Percentiles rank a stretch among this genome's conserved stretches.
These are phyloP conservation scores for Larimichthys polyactis DNA, from an alignment of 2,113 vertebrate species.

Conservation along the genomic window DNA sequence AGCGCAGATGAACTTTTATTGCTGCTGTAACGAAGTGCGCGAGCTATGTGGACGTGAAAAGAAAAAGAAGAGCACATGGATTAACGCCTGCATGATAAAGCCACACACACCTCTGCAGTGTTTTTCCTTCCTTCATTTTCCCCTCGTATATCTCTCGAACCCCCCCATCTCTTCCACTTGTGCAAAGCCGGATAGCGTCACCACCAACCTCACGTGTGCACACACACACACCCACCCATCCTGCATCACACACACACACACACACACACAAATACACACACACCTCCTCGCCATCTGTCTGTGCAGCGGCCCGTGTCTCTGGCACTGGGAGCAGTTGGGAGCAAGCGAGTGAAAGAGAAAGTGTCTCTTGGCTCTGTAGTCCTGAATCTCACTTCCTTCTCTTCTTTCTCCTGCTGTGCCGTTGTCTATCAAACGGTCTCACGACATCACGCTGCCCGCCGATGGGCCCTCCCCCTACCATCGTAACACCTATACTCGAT, in stretches of 20 bases:
- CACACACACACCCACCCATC: constrained; percentile 54
- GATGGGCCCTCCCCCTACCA: constrained; percentile 32
- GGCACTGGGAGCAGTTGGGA: constrained; percentile 76
- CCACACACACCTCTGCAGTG: constrained; percentile 46
- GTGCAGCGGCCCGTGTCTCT: constrained; percentile 78
- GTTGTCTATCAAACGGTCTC: constrained; percentile 72
- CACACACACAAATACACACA: constrained; percentile 30
- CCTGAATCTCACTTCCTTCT: constrained; percentile 64
- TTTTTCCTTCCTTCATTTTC: constrained; percentile 43
- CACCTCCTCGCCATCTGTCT: constrained; percentile 78
- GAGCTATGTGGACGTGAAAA: constrained; percentile 32
- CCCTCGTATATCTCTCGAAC: constrained; percentile 41
- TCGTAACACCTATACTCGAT: constrained; percentile 21
- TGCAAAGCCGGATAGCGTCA: constrained; percentile 70
- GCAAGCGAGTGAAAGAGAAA: constrained; percentile 67
- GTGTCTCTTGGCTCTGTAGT: constrained; percentile 69
- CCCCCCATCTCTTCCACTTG: constrained; percentile 58
- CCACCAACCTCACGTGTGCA: constrained; percentile 40
- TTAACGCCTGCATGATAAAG: constrained; percentile 37
- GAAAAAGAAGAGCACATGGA: constrained; percentile 17
- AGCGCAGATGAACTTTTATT: constrained; percentile 56
- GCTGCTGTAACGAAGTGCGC: constrained; percentile 51
- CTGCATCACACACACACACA: constrained; percentile 21
- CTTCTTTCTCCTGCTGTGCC: constrained; percentile 53
- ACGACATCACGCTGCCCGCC: constrained; percentile 50